Base-by-base conservation (phyloP, 2,797 vertebrate species). In the Hybognathus amarus region DNA sequence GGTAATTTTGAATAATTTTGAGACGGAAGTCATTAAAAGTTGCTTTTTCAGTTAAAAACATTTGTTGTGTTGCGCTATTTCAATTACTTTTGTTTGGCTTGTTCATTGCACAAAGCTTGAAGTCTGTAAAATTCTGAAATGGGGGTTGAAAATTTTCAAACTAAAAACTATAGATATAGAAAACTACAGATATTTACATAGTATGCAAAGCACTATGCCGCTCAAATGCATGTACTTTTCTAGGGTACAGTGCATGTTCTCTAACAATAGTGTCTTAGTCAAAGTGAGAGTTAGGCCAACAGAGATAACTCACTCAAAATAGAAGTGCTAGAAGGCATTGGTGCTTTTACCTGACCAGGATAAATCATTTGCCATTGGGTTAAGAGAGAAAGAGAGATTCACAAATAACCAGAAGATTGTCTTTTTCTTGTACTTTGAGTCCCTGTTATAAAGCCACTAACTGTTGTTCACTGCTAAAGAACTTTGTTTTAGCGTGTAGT, bases 281-380 rank as follows among this genome's bases (percentile, higher is more conserved):
- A 79, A 45, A 61, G 85, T n/a, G 40, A 87, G 30, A 70, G 66
- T 87, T 74, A 68, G 79, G 84, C 81, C 73, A 69, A 85, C 73
- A 27, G 70, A 86, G 89, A 90, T 92, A 89, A 90, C 77, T 52
- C 77, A 88, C 92, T 91, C 89, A 91, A 94, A 95, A 95, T 94
- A 94, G 92, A 93, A 81, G 87, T 85, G 90, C 92, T 90, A 80
- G 88, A 90, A 70, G 85, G 85, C 82, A 78, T 78, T 85, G 84
- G 76, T 85, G 69, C 82, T 90, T 88, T 93, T 93, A 94, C 91
- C 92, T 92, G 93, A 85, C 85, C 20, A 86, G 87, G 85, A 90
- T 89, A 85, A 90, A 88, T 24, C 36, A 66, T 86, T 84, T 88
- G 90, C 91, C 92, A 91, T 91, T 92, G 91, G 86, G 75, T 78